A percentile compares a stretch with the other conserved stretches of the same genome.
phyloP scores from a whole-genome alignment of 1,140 invertebrate genomes.

The Nasonia vitripennis region DNA sequence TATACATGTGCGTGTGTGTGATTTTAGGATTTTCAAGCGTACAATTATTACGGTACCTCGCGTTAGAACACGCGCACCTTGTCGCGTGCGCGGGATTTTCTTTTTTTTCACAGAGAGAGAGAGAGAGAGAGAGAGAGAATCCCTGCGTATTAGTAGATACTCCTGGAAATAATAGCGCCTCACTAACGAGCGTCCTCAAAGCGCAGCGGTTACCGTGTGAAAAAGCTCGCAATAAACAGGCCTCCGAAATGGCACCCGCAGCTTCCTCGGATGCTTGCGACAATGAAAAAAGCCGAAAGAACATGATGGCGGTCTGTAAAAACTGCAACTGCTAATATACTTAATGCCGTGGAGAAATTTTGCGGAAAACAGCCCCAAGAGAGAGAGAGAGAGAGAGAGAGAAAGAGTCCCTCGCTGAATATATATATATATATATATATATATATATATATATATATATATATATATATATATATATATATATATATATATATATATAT shows the following conservation, averaged over 20 bases:
- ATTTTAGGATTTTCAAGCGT: slow-evolving; percentile 45
- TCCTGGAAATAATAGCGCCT: background rate
- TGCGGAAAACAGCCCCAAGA: too few relatives aligned
- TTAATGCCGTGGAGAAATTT: background rate
- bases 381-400: too few relatives aligned
- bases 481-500: too few relatives aligned
- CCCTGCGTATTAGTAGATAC: background rate
- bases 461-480: too few relatives aligned
- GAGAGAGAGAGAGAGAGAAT: background rate
- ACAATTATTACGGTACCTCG: slow-evolving; percentile 50
- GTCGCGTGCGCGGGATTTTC: background rate
- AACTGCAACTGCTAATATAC: too few relatives aligned
- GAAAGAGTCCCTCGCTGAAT: too few relatives aligned
- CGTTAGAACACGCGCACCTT: slow-evolving; percentile 37
- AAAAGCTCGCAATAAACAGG: background rate
- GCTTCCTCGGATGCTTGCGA: background rate
- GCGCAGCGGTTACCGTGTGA: background rate
- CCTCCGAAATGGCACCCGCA: too few relatives aligned
- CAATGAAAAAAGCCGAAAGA: background rate
- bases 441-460: too few relatives aligned
- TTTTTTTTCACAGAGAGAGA: background rate
- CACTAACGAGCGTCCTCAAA: background rate
- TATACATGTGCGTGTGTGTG: background rate
- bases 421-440: too few relatives aligned
- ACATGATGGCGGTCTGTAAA: too few relatives aligned